Conservation (phyloP, 2,797 vertebrate genomes). For the Orientallactaga sibirica region DNA sequence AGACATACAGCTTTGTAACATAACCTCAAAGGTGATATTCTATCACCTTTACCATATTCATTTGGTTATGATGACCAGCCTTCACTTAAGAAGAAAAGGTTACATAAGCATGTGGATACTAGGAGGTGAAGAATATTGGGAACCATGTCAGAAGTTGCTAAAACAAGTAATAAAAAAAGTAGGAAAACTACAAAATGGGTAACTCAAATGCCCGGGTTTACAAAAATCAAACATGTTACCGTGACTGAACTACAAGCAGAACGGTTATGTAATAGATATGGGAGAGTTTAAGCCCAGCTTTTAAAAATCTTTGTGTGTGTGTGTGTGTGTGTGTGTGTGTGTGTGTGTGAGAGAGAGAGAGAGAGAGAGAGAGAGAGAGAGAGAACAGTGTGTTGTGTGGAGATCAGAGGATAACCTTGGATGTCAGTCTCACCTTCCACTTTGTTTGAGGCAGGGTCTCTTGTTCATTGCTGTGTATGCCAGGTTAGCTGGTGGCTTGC, state of each 20-base stretch:
- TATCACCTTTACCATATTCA: constrained; percentile 15
- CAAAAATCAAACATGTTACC: constrained; percentile 44
- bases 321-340: background rate
- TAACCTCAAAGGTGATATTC: background rate
- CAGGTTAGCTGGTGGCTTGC: too few species aligned
- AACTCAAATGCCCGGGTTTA: background rate
- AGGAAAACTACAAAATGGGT: constrained; percentile 49
- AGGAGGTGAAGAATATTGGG: background rate
- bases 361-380: too few species aligned
- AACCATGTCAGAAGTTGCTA: constrained; percentile 19
- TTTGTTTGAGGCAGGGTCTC: too few species aligned
- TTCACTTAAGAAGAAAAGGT: background rate
- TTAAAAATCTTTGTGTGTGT: background rate
- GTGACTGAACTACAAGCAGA: constrained; percentile 25
- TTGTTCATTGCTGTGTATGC: too few species aligned
- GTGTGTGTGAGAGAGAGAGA: background rate
- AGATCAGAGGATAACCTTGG: too few species aligned
- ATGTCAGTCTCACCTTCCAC: too few species aligned
- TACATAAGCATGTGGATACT: background rate
- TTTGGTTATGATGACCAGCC: background rate
- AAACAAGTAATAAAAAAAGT: constrained; percentile 51
- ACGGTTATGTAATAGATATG: constrained; percentile 15
- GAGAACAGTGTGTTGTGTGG: too few species aligned
- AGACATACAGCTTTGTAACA: background rate
- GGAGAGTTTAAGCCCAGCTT: constrained; percentile 5